phyloP scores from a whole-genome alignment of 92 coral and sea anemone species.

The Actinostola sp. region DNA sequence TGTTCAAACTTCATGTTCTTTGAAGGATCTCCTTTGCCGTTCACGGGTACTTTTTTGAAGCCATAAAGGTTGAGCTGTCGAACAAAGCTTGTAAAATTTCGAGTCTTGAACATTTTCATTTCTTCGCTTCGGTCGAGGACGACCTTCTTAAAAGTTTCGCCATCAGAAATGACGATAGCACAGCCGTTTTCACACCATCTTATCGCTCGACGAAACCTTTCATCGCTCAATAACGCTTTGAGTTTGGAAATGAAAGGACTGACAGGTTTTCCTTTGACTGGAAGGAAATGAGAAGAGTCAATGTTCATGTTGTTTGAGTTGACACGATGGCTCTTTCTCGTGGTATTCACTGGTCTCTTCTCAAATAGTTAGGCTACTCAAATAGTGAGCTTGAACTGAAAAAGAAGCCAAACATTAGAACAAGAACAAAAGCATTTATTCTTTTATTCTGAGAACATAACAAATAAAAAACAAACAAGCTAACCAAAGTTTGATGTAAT shows the following conservation, averaged over 20 bases:
- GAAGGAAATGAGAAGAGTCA: slow-evolving; percentile 41
- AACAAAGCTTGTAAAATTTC: slow-evolving; percentile 97
- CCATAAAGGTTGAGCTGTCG: slow-evolving; percentile 97
- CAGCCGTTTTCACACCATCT: slow-evolving; percentile 95
- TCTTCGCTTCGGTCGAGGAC: slow-evolving; percentile 97
- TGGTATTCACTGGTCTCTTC: too few relatives aligned
- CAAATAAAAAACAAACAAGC: neutral
- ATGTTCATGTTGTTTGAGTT: slow-evolving; percentile 45
- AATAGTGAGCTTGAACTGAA: neutral
- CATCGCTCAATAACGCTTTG: slow-evolving; percentile 90
- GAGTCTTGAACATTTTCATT: slow-evolving; percentile 99
- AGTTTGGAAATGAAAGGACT: slow-evolving; percentile 97
- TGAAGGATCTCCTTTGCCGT: slow-evolving; percentile 98
- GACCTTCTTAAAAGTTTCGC: slow-evolving; percentile 93
- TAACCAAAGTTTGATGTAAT: too few relatives aligned
- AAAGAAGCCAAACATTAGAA: slow-evolving; percentile 1
- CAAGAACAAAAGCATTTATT: slow-evolving; percentile 3
- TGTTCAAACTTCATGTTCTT: slow-evolving; percentile 99
- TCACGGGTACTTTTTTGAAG: slow-evolving; percentile 92
- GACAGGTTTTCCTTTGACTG: slow-evolving; percentile 90
- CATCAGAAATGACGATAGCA: slow-evolving; percentile 96
- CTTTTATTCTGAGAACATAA: slow-evolving; percentile 13
- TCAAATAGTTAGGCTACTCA: too few relatives aligned
- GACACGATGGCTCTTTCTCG: slow-evolving; percentile 16
- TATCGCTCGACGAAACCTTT: slow-evolving; percentile 93